Percentiles rank a stretch among this genome's conserved stretches.
Evolutionary conservation across 2,888 invertebrate genomes (phyloP).

Genomic region (Drosophila robusta): DNA sequence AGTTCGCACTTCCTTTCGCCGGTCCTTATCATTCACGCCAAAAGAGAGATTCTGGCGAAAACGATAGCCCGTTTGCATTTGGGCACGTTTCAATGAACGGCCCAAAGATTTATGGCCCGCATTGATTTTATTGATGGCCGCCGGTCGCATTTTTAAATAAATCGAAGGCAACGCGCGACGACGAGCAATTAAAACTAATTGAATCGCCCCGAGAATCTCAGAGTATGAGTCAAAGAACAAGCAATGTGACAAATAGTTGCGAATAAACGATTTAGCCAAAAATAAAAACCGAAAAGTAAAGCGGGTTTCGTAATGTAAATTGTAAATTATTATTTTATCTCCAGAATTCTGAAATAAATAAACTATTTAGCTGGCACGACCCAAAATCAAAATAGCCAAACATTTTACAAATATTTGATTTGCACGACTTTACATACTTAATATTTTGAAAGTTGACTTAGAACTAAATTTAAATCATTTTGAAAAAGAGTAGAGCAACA

Average conservation of each 20-base stretch:
- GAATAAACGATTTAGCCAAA: constrained; percentile 27
- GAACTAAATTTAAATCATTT: no score
- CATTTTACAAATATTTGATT: no score
- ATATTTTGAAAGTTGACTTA: no score
- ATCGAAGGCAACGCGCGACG: constrained; percentile 44
- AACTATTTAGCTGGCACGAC: no score
- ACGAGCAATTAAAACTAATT: constrained; percentile 76
- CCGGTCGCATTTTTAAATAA: constrained; percentile 61
- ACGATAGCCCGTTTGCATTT: constrained; percentile 55
- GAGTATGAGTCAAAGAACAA: constrained; percentile 25
- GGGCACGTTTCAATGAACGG: constrained; percentile 71
- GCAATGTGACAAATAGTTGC: constrained; percentile 53
- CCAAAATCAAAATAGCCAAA: no score
- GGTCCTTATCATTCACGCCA: constrained; percentile 69
- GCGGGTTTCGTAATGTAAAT: not conserved
- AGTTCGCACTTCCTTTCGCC: constrained; percentile 65
- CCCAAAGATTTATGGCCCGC: constrained; percentile 80
- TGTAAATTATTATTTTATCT: no score
- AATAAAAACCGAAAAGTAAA: constrained; percentile 5
- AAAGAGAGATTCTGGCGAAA: constrained; percentile 35
- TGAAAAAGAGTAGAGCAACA: no score
- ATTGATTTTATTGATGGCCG: constrained; percentile 82
- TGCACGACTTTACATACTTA: no score
- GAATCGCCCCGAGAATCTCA: constrained; percentile 54
- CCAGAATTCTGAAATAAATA: no score